Conservation (phyloP, 2,797 vertebrate species). For the Trichosurus vulpecula region DNA sequence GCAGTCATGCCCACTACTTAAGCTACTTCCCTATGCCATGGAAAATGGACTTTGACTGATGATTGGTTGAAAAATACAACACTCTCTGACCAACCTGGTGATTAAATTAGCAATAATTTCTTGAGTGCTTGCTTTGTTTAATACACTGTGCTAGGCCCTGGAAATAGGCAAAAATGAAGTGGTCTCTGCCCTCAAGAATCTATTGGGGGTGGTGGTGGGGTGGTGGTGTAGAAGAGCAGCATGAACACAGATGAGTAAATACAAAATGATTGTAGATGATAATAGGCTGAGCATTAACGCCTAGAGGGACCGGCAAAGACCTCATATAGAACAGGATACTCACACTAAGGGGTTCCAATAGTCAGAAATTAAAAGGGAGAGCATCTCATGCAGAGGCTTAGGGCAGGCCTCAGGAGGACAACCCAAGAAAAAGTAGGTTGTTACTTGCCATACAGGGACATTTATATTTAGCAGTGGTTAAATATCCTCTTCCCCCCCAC, state of each 20-base stretch:
- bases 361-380: neutral
- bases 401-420: neutral
- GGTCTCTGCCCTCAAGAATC: neutral
- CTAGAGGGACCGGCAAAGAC: neutral
- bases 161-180: neutral
- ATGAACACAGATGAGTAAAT: neutral
- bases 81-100: neutral
- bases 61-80: neutral
- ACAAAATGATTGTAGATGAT: neutral
- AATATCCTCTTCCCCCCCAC: neutral
- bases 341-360: neutral
- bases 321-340: neutral
- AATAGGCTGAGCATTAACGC: neutral
- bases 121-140: neutral
- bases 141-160: neutral
- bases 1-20: too few species aligned
- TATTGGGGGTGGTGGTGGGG: neutral
- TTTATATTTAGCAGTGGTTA: neutral
- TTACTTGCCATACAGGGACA: neutral
- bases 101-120: neutral
- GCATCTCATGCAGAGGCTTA: neutral
- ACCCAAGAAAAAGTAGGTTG: neutral
- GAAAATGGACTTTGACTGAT: neutral
- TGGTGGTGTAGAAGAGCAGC: neutral
- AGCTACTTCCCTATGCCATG: too few species aligned